phyloP scores from a whole-genome alignment of 2,113 vertebrate genomes.

The Gavia stellata region DNA sequence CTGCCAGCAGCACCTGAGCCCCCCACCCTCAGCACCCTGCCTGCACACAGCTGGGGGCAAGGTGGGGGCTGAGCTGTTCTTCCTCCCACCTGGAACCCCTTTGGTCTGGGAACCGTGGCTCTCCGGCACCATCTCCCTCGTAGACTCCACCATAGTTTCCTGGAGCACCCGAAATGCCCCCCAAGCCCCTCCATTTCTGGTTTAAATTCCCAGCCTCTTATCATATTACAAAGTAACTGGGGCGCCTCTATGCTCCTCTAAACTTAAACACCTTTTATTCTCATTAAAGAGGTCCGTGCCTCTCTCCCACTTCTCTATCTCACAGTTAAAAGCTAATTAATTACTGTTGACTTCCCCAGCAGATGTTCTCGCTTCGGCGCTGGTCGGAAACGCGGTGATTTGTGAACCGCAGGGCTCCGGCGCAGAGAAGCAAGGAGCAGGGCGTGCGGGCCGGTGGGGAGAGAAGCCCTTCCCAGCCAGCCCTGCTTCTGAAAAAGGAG shows the following conservation, averaged over 20 bases:
- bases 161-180: background rate
- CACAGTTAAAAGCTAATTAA: conserved; percentile 58
- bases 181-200: background rate
- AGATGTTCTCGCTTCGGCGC: conserved; percentile 46
- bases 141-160: background rate
- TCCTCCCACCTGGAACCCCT: background rate
- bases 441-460: background rate
- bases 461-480: background rate
- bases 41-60: background rate
- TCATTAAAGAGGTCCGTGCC: conserved; percentile 49
- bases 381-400: conserved; percentile 22
- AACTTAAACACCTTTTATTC: conserved; percentile 45
- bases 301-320: conserved; percentile 24
- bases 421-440: background rate
- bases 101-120: background rate
- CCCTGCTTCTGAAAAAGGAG: background rate
- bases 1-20: background rate
- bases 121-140: background rate
- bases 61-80: background rate
- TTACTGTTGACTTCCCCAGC: conserved; percentile 59
- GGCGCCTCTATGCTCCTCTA: background rate
- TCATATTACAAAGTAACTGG: conserved; percentile 46
- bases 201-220: conserved; percentile 50
- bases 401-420: conserved; percentile 44
- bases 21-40: rapidly evolving